A percentile compares a stretch with the other conserved stretches of the same genome.
Evolutionary conservation across 2,888 invertebrate genomes (phyloP).

Genomic region (Ectemnius cavifrons): DNA sequence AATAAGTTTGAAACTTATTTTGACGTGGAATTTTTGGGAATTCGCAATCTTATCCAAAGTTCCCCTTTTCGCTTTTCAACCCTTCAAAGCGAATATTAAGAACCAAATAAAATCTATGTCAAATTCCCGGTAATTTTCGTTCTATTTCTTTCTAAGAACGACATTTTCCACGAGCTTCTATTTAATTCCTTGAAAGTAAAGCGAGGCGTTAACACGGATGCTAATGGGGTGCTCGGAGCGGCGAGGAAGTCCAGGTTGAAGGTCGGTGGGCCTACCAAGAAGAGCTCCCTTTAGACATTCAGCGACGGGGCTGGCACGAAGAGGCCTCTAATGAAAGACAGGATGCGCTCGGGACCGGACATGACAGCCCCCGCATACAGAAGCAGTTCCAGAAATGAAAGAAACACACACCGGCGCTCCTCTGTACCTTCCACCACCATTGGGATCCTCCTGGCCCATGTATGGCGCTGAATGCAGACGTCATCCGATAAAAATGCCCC

Average conservation of each 20-base stretch:
- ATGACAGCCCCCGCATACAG: constrained; percentile 69
- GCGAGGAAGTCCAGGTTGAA: constrained; percentile 19
- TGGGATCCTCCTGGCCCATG: constrained; percentile 37
- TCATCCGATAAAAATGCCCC: constrained; percentile 29
- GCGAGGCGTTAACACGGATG: no score
- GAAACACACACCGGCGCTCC: constrained; percentile 64
- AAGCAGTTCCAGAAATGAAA: constrained; percentile 76
- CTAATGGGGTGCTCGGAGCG: constrained; percentile 17
- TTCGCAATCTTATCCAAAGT: no score
- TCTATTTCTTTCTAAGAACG: no score
- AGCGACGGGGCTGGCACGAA: constrained; percentile 30
- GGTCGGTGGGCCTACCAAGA: constrained; percentile 16
- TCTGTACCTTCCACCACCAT: constrained; percentile 33
- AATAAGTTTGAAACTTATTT: no score
- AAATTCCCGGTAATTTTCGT: no score
- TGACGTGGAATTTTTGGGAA: no score
- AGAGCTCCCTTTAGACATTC: constrained; percentile 43
- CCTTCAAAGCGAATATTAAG: no score
- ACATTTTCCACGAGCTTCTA: no score
- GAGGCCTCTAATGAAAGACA: constrained; percentile 64
- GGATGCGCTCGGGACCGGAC: constrained; percentile 73
- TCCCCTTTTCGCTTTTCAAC: no score
- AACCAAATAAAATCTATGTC: no score
- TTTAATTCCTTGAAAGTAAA: no score
- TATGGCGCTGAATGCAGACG: constrained; percentile 35